A percentile compares a stretch with the other conserved stretches of the same genome.
Evolutionary conservation across 1,140 invertebrate genomes (phyloP).

Genomic region (Notospermus geniculatus): DNA sequence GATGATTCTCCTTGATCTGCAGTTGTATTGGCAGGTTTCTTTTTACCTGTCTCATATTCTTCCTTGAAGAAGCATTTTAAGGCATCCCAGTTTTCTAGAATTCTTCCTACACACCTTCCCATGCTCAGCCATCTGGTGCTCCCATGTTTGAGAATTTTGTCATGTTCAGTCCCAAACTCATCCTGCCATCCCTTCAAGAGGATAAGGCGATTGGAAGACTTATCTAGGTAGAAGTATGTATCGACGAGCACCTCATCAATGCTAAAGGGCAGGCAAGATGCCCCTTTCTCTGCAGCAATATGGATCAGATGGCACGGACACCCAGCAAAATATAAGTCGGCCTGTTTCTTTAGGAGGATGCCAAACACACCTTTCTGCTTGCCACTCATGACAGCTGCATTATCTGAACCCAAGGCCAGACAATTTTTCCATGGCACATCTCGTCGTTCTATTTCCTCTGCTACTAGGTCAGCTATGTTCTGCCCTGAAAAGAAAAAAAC

Average conservation of each 20-base stretch:
- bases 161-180: conserved; percentile 21
- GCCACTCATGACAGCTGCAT: conserved; percentile 31
- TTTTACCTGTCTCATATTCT: too few relatives aligned
- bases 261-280: conserved; percentile 10
- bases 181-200: conserved; percentile 17
- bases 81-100: conserved; percentile 25
- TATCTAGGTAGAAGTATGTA: conserved; percentile 27
- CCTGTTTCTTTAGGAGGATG: conserved; percentile 17
- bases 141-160: conserved; percentile 26
- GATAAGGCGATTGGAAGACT: conserved; percentile 19
- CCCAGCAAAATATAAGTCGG: conserved; percentile 14
- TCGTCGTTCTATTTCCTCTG: conserved; percentile 16
- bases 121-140: conserved; percentile 31
- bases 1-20: too few relatives aligned
- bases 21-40: too few relatives aligned
- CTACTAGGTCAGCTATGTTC: conserved; percentile 26
- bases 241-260: conserved; percentile 24
- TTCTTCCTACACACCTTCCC: conserved; percentile 18
- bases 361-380: conserved; percentile 23
- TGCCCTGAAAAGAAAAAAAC: conserved; percentile 22
- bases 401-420: conserved; percentile 29
- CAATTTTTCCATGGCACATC: conserved; percentile 27
- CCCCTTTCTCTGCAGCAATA: conserved; percentile 20
- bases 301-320: conserved; percentile 21
- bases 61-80: conserved; percentile 18